Base-by-base conservation (phyloP, 2,888 invertebrate species). In the Hydroisotoma schaefferi region DNA sequence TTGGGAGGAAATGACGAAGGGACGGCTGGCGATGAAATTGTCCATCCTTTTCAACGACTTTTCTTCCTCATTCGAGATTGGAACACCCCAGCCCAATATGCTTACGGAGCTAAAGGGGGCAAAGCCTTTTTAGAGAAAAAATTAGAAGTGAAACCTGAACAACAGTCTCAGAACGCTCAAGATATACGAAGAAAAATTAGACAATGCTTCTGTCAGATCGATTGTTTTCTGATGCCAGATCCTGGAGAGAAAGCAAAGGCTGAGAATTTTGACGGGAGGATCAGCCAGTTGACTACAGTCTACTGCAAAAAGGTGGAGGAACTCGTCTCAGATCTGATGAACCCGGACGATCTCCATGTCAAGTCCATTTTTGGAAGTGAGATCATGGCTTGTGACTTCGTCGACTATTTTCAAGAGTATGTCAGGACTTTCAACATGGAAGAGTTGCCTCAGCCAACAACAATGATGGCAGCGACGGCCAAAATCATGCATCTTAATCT, bases 191-290 rank as follows among this genome's bases (percentile, higher is more conserved):
- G 86, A 75, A 95, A 98, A 79, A 95, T 99, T 71, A 85, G 87
- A 69, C 87, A 91, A 18, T 98, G 98, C 78, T 99, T 99, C 80
- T 84, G 87, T 12, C 88, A 92, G 76, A 93, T 98, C 73, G 88
- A 90, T 27, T 97, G 98, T 79, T 99, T 92, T 80, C 81, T 99
- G 62, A 87, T 99, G 90, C 99, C 99, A 46, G 97, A 98, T 82
- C 98, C 98, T 0, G 65, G 65, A 4, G 52, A 61, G 10, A 40
- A 37, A 43, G 65, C 63, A 2, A 59, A 55, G 2, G 20, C 47
- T 22, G 47, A 49, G 10, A 44, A 49, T 15, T 68, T 63, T 25
- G 63, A 49, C 2, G 68, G 68, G n/a, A 20, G 56, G 10, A 48
- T 66, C 47, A 5, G 29, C 0, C 55, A 60, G 20, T 46, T 65